phyloP scores from a whole-genome alignment of 2,113 vertebrate species.

The Carettochelys insculpta region DNA sequence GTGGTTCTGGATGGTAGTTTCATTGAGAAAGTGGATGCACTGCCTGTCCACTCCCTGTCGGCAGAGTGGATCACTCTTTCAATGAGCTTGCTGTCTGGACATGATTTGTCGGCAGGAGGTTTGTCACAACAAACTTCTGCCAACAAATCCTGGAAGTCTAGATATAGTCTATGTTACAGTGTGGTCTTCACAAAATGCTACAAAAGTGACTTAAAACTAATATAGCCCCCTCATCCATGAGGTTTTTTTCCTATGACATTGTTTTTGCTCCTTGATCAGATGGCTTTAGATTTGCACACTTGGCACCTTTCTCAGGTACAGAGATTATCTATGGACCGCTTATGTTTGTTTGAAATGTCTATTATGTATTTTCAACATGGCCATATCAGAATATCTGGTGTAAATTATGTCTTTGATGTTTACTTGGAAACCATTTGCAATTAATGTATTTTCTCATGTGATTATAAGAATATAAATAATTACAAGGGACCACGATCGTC shows the following conservation, averaged over 20 bases:
- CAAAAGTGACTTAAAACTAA: not conserved
- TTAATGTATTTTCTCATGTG: not conserved
- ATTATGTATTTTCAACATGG: not conserved
- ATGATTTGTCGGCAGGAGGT: too few species aligned
- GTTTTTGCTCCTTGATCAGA: not conserved
- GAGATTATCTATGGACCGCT: not conserved
- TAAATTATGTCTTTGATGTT: not conserved
- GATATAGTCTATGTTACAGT: not conserved
- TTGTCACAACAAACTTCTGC: too few species aligned
- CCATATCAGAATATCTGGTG: not conserved
- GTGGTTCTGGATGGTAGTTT: too few species aligned
- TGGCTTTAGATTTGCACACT: not conserved
- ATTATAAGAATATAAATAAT: not conserved
- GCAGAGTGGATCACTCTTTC: too few species aligned
- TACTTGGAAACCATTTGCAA: not conserved
- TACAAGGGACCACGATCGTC: not conserved
- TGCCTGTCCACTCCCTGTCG: too few species aligned
- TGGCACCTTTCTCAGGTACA: not conserved
- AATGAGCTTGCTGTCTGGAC: too few species aligned
- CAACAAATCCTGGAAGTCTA: too few species aligned
- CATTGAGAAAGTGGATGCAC: too few species aligned
- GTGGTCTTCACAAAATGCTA: not conserved
- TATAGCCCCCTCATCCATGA: not conserved
- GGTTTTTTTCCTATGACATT: not conserved
- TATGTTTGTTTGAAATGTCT: not conserved